Evolutionary conservation across 2,888 invertebrate species (phyloP).

Genomic region (Lottia scabra): DNA sequence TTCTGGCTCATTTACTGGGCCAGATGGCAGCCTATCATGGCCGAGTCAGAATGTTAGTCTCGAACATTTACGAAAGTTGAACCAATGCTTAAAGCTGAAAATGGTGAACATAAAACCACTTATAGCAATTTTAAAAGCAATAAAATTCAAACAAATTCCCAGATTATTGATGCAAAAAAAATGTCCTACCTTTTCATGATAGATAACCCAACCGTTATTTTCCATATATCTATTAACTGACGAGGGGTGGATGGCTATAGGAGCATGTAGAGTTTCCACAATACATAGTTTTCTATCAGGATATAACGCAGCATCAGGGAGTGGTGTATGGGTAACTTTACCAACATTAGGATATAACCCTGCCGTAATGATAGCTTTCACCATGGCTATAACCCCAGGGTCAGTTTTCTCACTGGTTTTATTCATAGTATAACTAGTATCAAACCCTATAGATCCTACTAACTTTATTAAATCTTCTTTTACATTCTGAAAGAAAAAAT

Average conservation of each 20-base stretch:
- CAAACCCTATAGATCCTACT: conserved; percentile 57
- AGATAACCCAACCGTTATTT: conserved; percentile 60
- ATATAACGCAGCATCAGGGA: conserved; percentile 51
- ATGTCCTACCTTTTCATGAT: conserved; percentile 61
- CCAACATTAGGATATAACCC: conserved; percentile 89
- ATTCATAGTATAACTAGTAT: conserved; percentile 16
- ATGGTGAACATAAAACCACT: too few relatives aligned
- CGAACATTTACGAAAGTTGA: too few relatives aligned
- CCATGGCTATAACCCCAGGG: conserved; percentile 44
- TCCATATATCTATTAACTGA: conserved; percentile 62
- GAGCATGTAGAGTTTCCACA: conserved; percentile 59
- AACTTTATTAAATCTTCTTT: conserved; percentile 58
- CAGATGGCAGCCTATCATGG: too few relatives aligned
- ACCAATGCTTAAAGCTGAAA: too few relatives aligned
- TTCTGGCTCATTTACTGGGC: too few relatives aligned
- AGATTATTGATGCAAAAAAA: too few relatives aligned
- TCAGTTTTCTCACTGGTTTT: conserved; percentile 36
- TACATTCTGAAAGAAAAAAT: conserved; percentile 55
- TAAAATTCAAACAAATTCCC: too few relatives aligned
- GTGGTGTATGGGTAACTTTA: conserved; percentile 42
- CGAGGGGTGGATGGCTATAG: conserved; percentile 58
- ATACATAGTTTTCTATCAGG: conserved; percentile 47
- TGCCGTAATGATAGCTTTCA: conserved; percentile 82
- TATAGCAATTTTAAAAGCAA: too few relatives aligned
- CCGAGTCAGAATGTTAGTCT: too few relatives aligned